Evolutionary conservation across 2,113 vertebrate genomes (phyloP).

Genomic region (Oreochromis tanganicae): DNA sequence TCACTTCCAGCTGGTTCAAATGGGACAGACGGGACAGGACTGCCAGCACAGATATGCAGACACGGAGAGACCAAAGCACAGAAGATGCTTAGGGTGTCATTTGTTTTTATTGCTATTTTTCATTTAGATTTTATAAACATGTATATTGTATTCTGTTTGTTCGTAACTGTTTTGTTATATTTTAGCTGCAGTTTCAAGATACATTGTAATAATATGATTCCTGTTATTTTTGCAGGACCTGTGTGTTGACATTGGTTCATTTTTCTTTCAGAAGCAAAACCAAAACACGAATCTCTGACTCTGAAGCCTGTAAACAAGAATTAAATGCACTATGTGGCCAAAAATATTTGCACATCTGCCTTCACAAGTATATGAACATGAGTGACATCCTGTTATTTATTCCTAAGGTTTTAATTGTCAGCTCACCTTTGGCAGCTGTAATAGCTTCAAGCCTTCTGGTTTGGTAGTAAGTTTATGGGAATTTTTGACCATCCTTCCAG

Average conservation of each 20-base stretch:
- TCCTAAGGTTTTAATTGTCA: neutral
- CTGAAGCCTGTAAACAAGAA: neutral
- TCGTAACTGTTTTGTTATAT: neutral
- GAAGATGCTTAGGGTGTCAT: neutral
- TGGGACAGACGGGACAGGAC: constrained; percentile 18
- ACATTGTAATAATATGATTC: neutral
- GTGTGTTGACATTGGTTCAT: neutral
- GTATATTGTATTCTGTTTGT: neutral
- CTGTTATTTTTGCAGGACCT: neutral
- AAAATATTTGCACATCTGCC: neutral
- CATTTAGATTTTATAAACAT: neutral
- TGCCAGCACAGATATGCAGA: neutral
- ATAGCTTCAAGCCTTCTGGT: neutral
- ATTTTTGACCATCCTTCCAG: neutral
- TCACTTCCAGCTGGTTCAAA: constrained; percentile 68
- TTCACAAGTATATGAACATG: neutral
- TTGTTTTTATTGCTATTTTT: neutral
- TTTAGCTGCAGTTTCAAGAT: neutral
- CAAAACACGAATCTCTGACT: neutral
- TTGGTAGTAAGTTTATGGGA: rapidly evolving
- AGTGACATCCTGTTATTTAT: neutral
- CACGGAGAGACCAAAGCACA: neutral
- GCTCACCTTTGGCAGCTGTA: neutral
- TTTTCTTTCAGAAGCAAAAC: neutral
- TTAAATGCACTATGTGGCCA: neutral